Evolutionary conservation across 2,113 vertebrate species (phyloP), one percentile per base, ranked within the genome.

Genomic region (Python bivittatus): DNA sequence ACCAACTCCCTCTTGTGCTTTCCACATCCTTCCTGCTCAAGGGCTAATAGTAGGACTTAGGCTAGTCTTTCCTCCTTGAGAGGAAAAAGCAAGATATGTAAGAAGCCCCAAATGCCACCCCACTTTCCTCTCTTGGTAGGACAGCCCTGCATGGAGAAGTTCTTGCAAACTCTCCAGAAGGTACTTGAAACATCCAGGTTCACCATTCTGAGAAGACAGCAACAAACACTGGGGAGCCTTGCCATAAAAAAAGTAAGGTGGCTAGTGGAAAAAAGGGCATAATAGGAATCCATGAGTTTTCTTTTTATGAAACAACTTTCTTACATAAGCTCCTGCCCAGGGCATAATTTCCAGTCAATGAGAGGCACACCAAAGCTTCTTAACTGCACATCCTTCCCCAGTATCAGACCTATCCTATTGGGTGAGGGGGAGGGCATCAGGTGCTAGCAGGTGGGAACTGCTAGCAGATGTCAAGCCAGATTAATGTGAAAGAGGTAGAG

Each of bases 401-500:
- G 13, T 15, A 29, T 29, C 6, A n/a, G 11, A 53, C 48, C 25
- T 17, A 5, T 2, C n/a, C 11, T 42, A 27, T 29, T 68, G 15
- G 57, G 38, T 44, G 86, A 33, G 3, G 1, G 13, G 25, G 2
- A 44, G 6, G 23, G 8, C 38, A 48, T 44, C 2, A 52, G 48
- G 15, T 8, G 48, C 29, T 42, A 17, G n/a, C 7, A 52, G 60
- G 54, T 87, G 53, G 86, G 15, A 56, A 22, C 38, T 72, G 84
- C 23, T 22, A 53, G 13, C 5, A 52, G 84, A 7, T 22, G 29
- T 64, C 27, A 91, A 60, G 1, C 27, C 58, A 23, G 15, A 20
- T 29, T 54, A 93, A 0, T 0, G 0, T 0, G 88, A 2, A 83
- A 38, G 9, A 56, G 44, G 91, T 13, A 5, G 88, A 12, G 10